Percentiles rank a stretch among this genome's conserved stretches.
Conservation (phyloP, 2,888 invertebrate genomes). For the Cantharis lateralis region DNA sequence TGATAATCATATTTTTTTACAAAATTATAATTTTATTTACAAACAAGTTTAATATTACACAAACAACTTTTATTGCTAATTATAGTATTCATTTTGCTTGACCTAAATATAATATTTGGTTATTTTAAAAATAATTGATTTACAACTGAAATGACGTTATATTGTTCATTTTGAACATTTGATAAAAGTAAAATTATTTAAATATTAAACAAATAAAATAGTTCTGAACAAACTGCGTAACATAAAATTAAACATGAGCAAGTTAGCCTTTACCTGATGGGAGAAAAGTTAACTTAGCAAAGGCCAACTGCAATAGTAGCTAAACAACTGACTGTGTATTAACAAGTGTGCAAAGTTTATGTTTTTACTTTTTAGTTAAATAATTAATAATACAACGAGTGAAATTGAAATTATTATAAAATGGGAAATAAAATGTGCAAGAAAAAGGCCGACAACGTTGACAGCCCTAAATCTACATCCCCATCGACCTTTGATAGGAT, state of each 20-base stretch:
- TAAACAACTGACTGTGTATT: slow-evolving; percentile 21
- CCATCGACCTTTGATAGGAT: slow-evolving; percentile 50
- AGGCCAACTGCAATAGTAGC: slow-evolving; percentile 22
- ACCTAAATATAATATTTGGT: not conserved
- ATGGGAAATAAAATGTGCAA: slow-evolving; percentile 55
- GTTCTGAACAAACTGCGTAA: slow-evolving; percentile 13
- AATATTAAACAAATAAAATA: slow-evolving; percentile 8
- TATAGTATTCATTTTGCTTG: not conserved
- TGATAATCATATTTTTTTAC: not conserved
- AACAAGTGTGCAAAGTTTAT: slow-evolving; percentile 22
- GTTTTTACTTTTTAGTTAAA: slow-evolving; percentile 4
- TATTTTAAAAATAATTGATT: not conserved
- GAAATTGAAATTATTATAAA: not conserved
- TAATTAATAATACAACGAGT: not conserved
- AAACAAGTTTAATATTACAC: not conserved
- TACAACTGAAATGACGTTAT: not conserved
- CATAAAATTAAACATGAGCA: slow-evolving; percentile 23
- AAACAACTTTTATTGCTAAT: not conserved
- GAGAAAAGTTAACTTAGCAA: slow-evolving; percentile 21
- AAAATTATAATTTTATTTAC: not conserved
- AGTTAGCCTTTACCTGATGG: slow-evolving; percentile 28
- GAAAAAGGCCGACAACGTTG: slow-evolving; percentile 45
- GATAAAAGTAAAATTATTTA: not conserved
- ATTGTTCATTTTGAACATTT: not conserved
- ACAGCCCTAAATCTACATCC: slow-evolving; percentile 42